Evolutionary conservation across 2,797 vertebrate genomes (phyloP), one percentile per base, ranked within the genome.

Genomic region (Thalassophryne amazonica): DNA sequence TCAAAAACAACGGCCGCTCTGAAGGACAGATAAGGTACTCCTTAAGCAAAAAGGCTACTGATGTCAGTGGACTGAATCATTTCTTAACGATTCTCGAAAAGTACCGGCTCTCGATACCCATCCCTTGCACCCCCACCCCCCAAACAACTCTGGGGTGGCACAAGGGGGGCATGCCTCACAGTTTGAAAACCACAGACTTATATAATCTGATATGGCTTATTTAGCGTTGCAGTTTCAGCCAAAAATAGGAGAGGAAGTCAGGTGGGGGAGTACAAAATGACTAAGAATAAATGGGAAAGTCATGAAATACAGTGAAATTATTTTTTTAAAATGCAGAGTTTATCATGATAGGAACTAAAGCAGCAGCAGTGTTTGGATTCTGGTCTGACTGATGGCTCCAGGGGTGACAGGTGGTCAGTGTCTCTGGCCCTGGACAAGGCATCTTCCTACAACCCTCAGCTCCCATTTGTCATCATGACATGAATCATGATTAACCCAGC

Each of bases 401-500:
- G 34, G 13, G 46, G 43, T 16, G 36, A 37, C 13, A 22, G 51
- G 30, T 52, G 57, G 58, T 40, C 45, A n/a, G n/a, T n/a, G n/a
- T n/a, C 45, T 47, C 15, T 30, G 18, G 39, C 51, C 68, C 64
- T 63, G 39, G 53, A 50, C 41, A 64, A 48, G 54, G 66, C 68
- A 76, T 50, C 66, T 69, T 49, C 28, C 46, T 4, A 3, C 41
- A 39, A 53, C 48, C 59, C 36, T 21, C 20, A 20, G 24, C 33
- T 40, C 52, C 31, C 57, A 23, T 11, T 37, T 51, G 19, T 63
- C 69, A 62, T 35, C 39, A 35, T 36, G 55, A 53, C 45, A 41
- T 39, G 37, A 46, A 35, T 50, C 34, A 24, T 70, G 54, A 69
- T 84, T 84, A 77, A 75, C 67, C 60, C 76, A 86, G 82, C 82